These are phyloP conservation scores for Hippocampus guttulatus DNA, from an alignment of 2,113 vertebrate genomes.

Conservation along the genomic window DNA sequence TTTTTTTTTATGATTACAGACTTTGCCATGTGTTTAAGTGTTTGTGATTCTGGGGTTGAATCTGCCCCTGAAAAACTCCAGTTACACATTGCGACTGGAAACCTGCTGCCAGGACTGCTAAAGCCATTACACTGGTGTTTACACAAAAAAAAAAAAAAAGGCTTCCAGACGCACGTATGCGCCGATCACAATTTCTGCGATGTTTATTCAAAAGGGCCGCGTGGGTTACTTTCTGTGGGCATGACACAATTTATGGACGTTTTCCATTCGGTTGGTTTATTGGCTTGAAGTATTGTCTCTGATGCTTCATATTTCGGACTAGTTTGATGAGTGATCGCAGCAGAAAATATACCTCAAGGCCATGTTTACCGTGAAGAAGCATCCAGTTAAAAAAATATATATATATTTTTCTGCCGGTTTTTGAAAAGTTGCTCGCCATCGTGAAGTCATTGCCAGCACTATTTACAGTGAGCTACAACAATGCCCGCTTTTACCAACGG, in stretches of 20 bases:
- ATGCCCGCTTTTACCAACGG: neutral
- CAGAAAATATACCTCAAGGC: neutral
- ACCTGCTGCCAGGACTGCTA: slow-evolving; percentile 47
- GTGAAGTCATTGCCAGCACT: neutral
- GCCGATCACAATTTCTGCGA: slow-evolving; percentile 39
- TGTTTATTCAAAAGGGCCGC: slow-evolving; percentile 35
- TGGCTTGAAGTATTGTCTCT: slow-evolving; percentile 13
- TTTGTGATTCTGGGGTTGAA: slow-evolving; percentile 67
- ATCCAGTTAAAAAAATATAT: no score
- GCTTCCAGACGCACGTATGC: slow-evolving; percentile 26
- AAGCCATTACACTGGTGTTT: slow-evolving; percentile 57
- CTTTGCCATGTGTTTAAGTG: slow-evolving; percentile 60
- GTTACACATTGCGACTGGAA: slow-evolving; percentile 44
- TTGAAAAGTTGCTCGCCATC: neutral
- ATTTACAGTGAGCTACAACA: neutral
- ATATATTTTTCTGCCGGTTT: neutral
- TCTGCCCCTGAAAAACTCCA: slow-evolving; percentile 47
- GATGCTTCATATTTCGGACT: neutral
- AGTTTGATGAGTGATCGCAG: slow-evolving; percentile 10
- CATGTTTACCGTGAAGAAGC: neutral
- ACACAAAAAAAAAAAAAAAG: slow-evolving; percentile 31
- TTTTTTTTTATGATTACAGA: slow-evolving; percentile 63
- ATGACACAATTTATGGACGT: slow-evolving; percentile 4
- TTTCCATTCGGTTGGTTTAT: slow-evolving; percentile 11
- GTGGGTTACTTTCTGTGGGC: slow-evolving; percentile 27